phyloP scores from a whole-genome alignment of 2,113 vertebrate species.

The Misgurnus mizolepis region DNA sequence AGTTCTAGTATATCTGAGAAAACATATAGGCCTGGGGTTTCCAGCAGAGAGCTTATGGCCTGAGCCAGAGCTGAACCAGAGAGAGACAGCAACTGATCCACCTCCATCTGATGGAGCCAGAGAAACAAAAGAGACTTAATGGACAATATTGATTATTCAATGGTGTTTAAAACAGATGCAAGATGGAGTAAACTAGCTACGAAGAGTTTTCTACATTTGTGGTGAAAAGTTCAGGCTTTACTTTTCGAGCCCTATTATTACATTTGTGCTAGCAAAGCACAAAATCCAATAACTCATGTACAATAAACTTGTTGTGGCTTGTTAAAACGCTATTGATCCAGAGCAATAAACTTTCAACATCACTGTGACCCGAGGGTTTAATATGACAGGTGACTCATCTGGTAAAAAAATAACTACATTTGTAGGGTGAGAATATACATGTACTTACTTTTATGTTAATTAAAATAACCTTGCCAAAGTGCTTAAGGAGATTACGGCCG shows the following conservation, averaged over 20 bases:
- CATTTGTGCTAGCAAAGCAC: neutral
- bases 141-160: neutral
- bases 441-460: neutral
- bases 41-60: conserved; percentile 77
- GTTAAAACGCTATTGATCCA: conserved; percentile 12
- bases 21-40: conserved; percentile 81
- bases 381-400: conserved; percentile 13
- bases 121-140: conserved; percentile 39
- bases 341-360: conserved; percentile 8
- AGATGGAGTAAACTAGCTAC: conserved; percentile 48
- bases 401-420: conserved; percentile 7
- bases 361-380: conserved; percentile 1
- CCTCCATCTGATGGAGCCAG: conserved; percentile 73
- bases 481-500: neutral
- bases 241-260: neutral
- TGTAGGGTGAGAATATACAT: neutral
- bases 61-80: conserved; percentile 76
- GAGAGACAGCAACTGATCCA: conserved; percentile 79
- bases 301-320: neutral
- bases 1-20: conserved; percentile 80
- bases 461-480: neutral
- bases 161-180: neutral
- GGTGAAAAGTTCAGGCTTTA: neutral
- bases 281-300: conserved; percentile 9
- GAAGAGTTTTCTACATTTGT: neutral